Evolutionary conservation across 2,888 invertebrate genomes (phyloP).

Genomic region (Euproctis similis): DNA sequence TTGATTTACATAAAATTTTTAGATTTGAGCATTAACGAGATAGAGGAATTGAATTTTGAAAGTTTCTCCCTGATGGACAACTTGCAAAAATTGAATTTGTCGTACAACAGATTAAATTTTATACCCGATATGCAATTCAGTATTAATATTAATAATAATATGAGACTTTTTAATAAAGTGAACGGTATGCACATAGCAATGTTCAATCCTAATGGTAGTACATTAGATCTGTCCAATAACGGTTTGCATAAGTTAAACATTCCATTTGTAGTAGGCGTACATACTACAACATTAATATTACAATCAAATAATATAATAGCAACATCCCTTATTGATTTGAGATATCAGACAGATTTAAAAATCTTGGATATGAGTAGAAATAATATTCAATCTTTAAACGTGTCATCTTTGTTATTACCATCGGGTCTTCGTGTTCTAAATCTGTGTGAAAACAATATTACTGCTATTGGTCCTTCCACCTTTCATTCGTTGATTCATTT

Average conservation of each 20-base stretch:
- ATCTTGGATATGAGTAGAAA: constrained; percentile 48
- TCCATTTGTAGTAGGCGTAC: constrained; percentile 40
- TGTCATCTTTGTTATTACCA: constrained; percentile 43
- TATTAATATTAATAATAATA: constrained; percentile 38
- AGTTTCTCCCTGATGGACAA: constrained; percentile 49
- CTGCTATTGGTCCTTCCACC: constrained; percentile 41
- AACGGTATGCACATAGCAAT: constrained; percentile 39
- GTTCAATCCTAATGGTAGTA: constrained; percentile 52
- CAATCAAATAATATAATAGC: constrained; percentile 51
- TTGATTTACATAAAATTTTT: constrained; percentile 41
- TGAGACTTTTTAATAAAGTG: constrained; percentile 46
- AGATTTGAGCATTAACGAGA: constrained; percentile 50
- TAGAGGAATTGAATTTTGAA: constrained; percentile 37
- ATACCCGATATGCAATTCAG: constrained; percentile 48
- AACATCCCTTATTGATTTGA: constrained; percentile 34
- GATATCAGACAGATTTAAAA: constrained; percentile 37
- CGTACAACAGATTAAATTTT: constrained; percentile 41
- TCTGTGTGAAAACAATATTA: constrained; percentile 44
- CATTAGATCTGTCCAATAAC: constrained; percentile 57
- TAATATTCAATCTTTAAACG: constrained; percentile 35
- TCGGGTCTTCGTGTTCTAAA: constrained; percentile 36
- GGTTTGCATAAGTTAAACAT: constrained; percentile 38
- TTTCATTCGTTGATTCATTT: constrained; percentile 39
- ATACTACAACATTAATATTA: constrained; percentile 37
- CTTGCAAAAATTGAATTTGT: constrained; percentile 59